Base-by-base conservation (phyloP, 1,140 invertebrate species). In the Drosophila serrata region DNA sequence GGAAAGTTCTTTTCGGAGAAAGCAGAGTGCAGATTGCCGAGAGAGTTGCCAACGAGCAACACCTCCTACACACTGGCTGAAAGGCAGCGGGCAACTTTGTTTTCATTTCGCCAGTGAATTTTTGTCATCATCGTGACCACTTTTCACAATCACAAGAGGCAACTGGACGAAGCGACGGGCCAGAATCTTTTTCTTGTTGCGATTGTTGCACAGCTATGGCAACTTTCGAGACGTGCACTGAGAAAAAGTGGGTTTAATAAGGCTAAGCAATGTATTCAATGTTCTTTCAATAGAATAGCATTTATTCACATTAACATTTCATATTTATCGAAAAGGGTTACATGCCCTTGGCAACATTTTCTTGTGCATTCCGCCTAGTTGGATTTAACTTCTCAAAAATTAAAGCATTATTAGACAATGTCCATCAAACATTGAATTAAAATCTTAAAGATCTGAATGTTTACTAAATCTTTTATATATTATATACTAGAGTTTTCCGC, bases 41-140 rank as follows among this genome's bases (percentile, higher is more conserved):
- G 64, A 64, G 64, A 68, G 67, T 67, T 79, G 65, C 56, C 48
- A 46, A 39, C 35, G 29, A 19, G 27, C 43, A 55, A 59, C 77
- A 74, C 45, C 45, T 46, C 62, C 48, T 61, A 60, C 65, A 45
- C 55, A 65, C 63, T 65, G 35, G 24, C 22, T 39, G 55, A 53
- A 70, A 53, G 39, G 49, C 35, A 27, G 58, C 35, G 45, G 39
- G 33, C 75, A 87, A 87, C 82, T 87, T 88, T 88, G 84, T 87
- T 87, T 87, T 84, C 84, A 88, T 87, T 87, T 87, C 45, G 84
- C 85, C 80, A 88, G 76, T 87, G 84, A 87, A 87, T 87, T 88
- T 88, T 80, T 77, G 81, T 90, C 74, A 79, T 85, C 81, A 85
- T 84, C 73, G 77, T 87, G 80, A 80, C 85, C 84, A 87, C 85